A percentile compares a stretch with the other conserved stretches of the same genome.
These are phyloP conservation scores for Echiichthys vipera DNA, from an alignment of 2,797 vertebrate species.

Conservation along the genomic window DNA sequence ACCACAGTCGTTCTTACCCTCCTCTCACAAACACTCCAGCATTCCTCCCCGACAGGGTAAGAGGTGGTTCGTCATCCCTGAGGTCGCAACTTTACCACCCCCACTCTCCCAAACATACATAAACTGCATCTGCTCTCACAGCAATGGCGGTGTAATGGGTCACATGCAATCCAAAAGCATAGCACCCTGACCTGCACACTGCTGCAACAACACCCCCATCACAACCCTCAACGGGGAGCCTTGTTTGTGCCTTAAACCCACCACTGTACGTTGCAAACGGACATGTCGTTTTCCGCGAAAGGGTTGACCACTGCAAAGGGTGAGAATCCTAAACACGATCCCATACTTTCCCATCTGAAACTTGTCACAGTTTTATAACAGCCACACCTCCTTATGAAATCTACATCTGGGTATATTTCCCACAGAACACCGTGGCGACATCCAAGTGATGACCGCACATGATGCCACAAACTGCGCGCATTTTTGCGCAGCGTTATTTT, in stretches of 20 bases:
- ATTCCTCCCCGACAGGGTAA: constrained; percentile 25
- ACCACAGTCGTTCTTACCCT: constrained; percentile 32
- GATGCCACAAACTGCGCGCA: constrained; percentile 37
- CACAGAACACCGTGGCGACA: constrained; percentile 28
- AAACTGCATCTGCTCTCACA: constrained; percentile 39
- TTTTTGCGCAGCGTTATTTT: constrained; percentile 49
- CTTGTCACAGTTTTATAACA: constrained; percentile 50
- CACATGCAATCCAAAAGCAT: constrained; percentile 56
- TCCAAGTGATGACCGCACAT: constrained; percentile 44
- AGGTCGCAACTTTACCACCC: constrained; percentile 60
- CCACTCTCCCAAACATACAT: constrained; percentile 9
- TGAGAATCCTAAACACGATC: constrained; percentile 21
- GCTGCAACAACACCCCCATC: constrained; percentile 55
- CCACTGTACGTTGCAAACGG: constrained; percentile 15
- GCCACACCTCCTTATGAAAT: constrained; percentile 47
- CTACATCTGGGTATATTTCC: constrained; percentile 34
- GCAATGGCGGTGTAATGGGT: constrained; percentile 52
- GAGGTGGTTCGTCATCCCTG: constrained; percentile 48
- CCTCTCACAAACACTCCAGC: constrained; percentile 24
- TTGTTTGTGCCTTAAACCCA: background rate
- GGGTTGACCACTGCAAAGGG: constrained; percentile 13
- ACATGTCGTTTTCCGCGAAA: constrained; percentile 51
- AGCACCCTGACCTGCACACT: constrained; percentile 63
- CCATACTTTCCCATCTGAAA: constrained; percentile 49
- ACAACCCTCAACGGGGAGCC: background rate